These are phyloP conservation scores for Melieria picta DNA, from an alignment of 2,888 invertebrate genomes.

Conservation along the genomic window DNA sequence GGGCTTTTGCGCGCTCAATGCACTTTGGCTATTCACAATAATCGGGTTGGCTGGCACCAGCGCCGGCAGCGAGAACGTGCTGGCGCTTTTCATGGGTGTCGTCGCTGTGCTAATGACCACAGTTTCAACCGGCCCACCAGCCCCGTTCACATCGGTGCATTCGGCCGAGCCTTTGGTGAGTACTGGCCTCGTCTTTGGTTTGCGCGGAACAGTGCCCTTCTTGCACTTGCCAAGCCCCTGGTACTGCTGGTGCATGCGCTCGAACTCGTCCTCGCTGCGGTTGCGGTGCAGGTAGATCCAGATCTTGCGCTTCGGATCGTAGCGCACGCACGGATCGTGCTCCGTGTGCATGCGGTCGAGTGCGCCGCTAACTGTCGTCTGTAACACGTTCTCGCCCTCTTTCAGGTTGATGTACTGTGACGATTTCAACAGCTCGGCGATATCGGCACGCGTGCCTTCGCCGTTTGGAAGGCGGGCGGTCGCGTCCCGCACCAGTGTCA, in stretches of 20 bases:
- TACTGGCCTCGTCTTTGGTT: constrained; percentile 43
- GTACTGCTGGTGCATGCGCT: constrained; percentile 75
- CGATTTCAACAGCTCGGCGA: constrained; percentile 85
- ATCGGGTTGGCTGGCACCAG: constrained; percentile 55
- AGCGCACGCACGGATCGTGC: constrained; percentile 90
- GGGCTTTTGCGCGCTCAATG: constrained; percentile 38
- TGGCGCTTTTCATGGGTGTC: constrained; percentile 11
- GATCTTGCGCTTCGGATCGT: constrained; percentile 88
- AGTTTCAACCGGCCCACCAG: neutral
- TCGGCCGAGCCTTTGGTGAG: constrained; percentile 29
- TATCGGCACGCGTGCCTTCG: constrained; percentile 88
- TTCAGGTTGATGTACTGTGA: constrained; percentile 73
- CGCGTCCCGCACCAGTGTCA: constrained; percentile 92
- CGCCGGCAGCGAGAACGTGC: constrained; percentile 50
- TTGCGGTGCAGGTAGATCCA: constrained; percentile 96
- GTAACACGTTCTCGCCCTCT: constrained; percentile 65
- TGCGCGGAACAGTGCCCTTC: constrained; percentile 52
- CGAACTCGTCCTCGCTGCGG: constrained; percentile 71
- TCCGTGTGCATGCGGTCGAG: constrained; percentile 90
- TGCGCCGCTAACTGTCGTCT: constrained; percentile 89
- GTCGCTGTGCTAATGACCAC: no score
- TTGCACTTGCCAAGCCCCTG: constrained; percentile 72
- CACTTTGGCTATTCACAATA: constrained; percentile 43
- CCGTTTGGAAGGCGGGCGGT: constrained; percentile 94
- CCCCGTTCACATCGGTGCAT: constrained; percentile 24